Conservation (phyloP, 2,113 vertebrate species). For the Morphnarchus princeps region DNA sequence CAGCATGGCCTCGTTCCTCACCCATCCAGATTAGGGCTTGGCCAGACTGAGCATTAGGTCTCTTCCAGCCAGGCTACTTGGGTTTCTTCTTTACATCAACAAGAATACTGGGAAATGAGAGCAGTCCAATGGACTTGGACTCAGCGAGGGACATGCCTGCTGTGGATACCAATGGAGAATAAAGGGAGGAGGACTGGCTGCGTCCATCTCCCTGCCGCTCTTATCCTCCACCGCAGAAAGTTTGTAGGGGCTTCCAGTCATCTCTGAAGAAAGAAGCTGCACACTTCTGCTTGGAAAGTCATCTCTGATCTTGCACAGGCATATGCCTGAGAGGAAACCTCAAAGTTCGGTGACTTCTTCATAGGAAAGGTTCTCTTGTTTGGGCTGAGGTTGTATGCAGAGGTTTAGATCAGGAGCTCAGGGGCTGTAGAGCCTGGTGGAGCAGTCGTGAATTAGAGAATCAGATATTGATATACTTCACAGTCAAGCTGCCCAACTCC, state of each 20-base stretch:
- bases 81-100: neutral
- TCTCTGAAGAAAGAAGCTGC: neutral
- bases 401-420: neutral
- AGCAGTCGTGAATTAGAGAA: neutral
- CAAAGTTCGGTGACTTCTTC: neutral
- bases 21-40: neutral
- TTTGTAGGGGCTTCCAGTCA: neutral
- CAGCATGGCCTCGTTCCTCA: accelerated
- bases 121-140: accelerated
- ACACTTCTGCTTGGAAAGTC: neutral
- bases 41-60: neutral
- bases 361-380: neutral
- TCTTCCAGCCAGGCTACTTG: neutral
- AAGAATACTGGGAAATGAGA: neutral
- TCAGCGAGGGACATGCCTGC: neutral
- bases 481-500: neutral
- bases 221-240: neutral
- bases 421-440: neutral
- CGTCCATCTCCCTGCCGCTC: accelerated
- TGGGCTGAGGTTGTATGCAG: neutral
- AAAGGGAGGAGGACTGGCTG: neutral
- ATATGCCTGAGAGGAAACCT: neutral
- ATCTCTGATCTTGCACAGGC: neutral
- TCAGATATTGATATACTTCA: accelerated
- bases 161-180: neutral